Conservation (phyloP, 2,888 invertebrate species). For the Andrena dorsata region DNA sequence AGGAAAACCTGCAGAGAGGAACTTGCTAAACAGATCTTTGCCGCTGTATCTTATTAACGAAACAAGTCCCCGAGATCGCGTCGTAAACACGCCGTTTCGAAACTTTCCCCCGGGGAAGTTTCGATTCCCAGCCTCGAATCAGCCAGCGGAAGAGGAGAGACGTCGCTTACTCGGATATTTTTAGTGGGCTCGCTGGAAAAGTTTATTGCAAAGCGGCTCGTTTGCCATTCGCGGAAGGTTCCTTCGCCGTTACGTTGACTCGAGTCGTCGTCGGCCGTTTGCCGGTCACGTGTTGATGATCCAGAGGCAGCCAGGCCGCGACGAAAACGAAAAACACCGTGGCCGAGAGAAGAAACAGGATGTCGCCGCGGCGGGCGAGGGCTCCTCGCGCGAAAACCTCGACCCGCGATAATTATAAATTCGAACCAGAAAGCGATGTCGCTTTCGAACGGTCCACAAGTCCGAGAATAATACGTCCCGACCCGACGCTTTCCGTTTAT, state of each 20-base stretch:
- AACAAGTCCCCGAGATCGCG: not conserved
- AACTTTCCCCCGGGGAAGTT: not conserved
- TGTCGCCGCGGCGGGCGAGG: conserved; percentile 70
- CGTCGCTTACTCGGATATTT: conserved; percentile 3
- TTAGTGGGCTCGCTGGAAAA: conserved; percentile 5
- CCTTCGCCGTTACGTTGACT: not conserved
- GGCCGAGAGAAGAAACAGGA: conserved; percentile 76
- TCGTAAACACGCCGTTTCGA: conserved; percentile 15
- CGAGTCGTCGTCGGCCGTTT: conserved; percentile 45
- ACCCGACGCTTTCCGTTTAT: not conserved
- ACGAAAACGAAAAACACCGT: conserved; percentile 50
- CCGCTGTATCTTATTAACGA: conserved; percentile 9
- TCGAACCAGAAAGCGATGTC: conserved; percentile 62
- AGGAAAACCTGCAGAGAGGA: not conserved
- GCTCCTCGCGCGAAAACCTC: conserved; percentile 50
- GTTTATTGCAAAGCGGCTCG: not conserved
- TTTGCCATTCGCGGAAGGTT: conserved; percentile 19
- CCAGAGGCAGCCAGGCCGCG: conserved; percentile 44
- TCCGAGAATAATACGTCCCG: conserved; percentile 56
- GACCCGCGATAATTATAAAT: conserved; percentile 70
- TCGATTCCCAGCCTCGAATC: not conserved
- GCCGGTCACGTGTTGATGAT: conserved; percentile 72
- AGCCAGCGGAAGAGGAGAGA: not conserved
- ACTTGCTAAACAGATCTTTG: not conserved
- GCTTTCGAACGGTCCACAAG: conserved; percentile 38